phyloP scores from a whole-genome alignment of 2,888 invertebrate species.

The Hyposoter dolosus region DNA sequence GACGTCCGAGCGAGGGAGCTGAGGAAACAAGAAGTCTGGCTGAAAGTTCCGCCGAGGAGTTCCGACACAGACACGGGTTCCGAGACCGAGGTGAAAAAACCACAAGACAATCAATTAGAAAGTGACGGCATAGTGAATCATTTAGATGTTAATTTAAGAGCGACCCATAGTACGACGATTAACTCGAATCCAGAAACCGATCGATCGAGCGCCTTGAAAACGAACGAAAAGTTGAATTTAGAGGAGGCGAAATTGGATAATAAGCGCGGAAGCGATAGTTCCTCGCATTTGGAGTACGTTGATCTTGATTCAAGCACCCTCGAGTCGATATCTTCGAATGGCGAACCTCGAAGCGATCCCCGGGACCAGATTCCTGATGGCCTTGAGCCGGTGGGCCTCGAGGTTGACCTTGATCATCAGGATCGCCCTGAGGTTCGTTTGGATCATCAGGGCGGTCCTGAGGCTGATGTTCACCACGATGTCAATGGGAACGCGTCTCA shows the following conservation, averaged over 20 bases:
- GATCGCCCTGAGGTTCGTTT: neutral
- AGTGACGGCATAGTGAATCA: slow-evolving; percentile 62
- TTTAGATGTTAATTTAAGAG: slow-evolving; percentile 36
- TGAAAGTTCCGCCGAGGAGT: slow-evolving; percentile 87
- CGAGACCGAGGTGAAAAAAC: slow-evolving; percentile 90
- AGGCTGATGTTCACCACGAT: neutral
- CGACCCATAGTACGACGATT: neutral
- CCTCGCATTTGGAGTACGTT: slow-evolving; percentile 64
- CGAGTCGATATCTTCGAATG: slow-evolving; percentile 23
- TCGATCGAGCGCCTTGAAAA: slow-evolving; percentile 38
- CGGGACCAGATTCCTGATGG: slow-evolving; percentile 69
- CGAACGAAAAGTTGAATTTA: slow-evolving; percentile 32
- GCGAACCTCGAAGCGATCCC: slow-evolving; percentile 33
- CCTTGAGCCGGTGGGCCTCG: neutral
- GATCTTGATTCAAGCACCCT: slow-evolving; percentile 36
- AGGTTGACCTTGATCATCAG: neutral
- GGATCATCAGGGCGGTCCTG: neutral
- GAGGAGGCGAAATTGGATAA: slow-evolving; percentile 43
- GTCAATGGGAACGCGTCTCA: neutral
- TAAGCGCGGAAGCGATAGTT: slow-evolving; percentile 63
- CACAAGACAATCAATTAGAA: slow-evolving; percentile 65
- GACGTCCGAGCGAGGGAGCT: slow-evolving; percentile 89
- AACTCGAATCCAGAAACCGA: slow-evolving; percentile 37
- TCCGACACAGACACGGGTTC: slow-evolving; percentile 88
- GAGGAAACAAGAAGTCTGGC: slow-evolving; percentile 89